phyloP scores from a whole-genome alignment of 2,888 invertebrate species.

The Altica lythri region DNA sequence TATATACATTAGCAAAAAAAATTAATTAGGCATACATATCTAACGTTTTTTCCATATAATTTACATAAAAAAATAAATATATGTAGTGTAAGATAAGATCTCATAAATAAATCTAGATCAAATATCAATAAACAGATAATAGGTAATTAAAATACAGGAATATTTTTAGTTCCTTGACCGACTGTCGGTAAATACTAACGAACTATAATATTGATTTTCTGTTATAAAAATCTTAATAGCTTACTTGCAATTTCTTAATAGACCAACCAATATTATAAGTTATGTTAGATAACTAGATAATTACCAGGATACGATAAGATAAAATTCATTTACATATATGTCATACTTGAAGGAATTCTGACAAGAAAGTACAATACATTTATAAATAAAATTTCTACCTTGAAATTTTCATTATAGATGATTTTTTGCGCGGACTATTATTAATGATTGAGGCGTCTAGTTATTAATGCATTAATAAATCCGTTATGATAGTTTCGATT shows the following conservation, averaged over 20 bases:
- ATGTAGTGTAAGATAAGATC: no score
- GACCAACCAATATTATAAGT: constrained; percentile 5
- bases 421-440: neutral
- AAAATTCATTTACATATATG: constrained; percentile 3
- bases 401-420: neutral
- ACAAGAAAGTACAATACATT: neutral
- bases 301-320: constrained; percentile 7
- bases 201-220: constrained; percentile 7
- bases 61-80: no score
- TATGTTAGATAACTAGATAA: constrained; percentile 7
- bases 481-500: neutral
- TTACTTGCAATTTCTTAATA: constrained; percentile 7
- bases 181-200: neutral
- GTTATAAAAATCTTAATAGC: constrained; percentile 12
- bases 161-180: neutral
- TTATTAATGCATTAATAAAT: neutral
- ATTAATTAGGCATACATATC: no score
- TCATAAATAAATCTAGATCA: neutral
- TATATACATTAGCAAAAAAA: no score
- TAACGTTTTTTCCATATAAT: no score
- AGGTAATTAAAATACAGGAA: neutral
- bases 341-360: neutral
- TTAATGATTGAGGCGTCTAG: neutral
- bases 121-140: neutral
- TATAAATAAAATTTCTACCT: neutral